Evolutionary conservation across 2,888 invertebrate genomes (phyloP).

Genomic region (Miltochrista miniata): DNA sequence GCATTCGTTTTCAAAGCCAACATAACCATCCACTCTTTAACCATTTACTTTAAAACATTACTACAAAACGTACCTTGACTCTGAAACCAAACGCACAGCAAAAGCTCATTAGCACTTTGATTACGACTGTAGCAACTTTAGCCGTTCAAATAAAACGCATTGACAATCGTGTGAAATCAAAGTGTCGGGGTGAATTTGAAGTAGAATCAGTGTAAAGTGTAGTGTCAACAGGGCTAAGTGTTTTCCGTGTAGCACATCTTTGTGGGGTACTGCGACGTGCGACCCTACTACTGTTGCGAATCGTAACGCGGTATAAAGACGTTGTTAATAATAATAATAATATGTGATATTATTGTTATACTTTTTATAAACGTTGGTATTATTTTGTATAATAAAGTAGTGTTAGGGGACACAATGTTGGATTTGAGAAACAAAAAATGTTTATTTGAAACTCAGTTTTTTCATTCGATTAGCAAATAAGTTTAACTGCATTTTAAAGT

Average conservation of each 20-base stretch:
- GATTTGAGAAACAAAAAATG: no score
- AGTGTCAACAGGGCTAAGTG: conserved; percentile 82
- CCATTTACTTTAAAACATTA: no score
- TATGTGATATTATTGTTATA: no score
- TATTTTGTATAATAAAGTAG: no score
- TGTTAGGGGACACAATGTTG: no score
- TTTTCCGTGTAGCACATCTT: conserved; percentile 71
- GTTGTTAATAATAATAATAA: background rate
- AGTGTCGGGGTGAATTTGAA: conserved; percentile 53
- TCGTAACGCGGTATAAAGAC: conserved; percentile 19
- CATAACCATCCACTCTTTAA: no score
- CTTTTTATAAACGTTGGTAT: no score
- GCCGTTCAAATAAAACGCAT: conserved; percentile 25
- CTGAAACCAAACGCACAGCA: background rate
- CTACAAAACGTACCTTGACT: no score
- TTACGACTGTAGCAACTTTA: conserved; percentile 22
- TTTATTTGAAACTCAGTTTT: no score
- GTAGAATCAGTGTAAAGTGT: conserved; percentile 75
- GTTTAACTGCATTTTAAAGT: no score
- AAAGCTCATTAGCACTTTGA: conserved; percentile 21
- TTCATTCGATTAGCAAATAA: no score
- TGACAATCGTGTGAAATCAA: conserved; percentile 42
- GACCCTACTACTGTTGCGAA: conserved; percentile 12
- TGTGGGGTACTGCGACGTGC: conserved; percentile 52
- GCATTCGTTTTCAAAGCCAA: no score